A percentile compares a stretch with the other conserved stretches of the same genome.
These are phyloP conservation scores for Hetaerina titia DNA, from an alignment of 2,888 invertebrate species.

Conservation along the genomic window DNA sequence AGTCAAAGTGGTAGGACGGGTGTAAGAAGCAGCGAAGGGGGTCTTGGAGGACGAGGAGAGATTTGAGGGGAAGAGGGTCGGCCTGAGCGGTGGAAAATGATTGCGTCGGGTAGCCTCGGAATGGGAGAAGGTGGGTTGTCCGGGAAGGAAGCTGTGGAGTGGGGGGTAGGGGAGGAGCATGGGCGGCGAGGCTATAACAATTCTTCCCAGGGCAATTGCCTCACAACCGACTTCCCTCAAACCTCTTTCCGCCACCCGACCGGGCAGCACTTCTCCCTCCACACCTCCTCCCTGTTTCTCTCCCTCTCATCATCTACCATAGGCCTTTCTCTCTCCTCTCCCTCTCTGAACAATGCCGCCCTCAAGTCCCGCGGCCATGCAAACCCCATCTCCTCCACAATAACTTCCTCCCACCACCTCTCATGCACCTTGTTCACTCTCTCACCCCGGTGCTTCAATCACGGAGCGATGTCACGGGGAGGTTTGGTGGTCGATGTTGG, in stretches of 20 bases:
- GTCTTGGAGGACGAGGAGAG: background rate
- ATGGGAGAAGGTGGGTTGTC: background rate
- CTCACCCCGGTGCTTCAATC: background rate
- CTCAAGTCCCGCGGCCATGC: background rate
- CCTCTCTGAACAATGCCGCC: slow-evolving; percentile 42
- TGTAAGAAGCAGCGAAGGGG: background rate
- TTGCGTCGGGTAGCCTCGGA: slow-evolving; percentile 4
- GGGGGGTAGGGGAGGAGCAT: background rate
- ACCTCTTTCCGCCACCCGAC: background rate
- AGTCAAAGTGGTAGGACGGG: slow-evolving; percentile 34
- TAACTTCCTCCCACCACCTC: background rate
- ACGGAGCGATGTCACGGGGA: background rate
- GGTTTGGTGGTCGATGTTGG: background rate
- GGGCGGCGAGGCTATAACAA: slow-evolving; percentile 28
- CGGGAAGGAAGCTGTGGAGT: background rate
- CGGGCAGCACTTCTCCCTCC: background rate
- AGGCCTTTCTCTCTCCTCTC: background rate
- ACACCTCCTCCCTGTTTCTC: background rate
- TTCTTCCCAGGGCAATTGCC: slow-evolving; percentile 62
- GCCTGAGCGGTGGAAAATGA: slow-evolving; percentile 15
- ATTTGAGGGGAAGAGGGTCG: background rate
- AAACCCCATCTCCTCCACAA: background rate
- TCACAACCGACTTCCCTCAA: background rate
- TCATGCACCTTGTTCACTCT: background rate
- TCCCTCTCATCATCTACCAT: background rate